Conservation (phyloP, 2,888 invertebrate genomes). For the Parapristionchus giblindavisi region DNA sequence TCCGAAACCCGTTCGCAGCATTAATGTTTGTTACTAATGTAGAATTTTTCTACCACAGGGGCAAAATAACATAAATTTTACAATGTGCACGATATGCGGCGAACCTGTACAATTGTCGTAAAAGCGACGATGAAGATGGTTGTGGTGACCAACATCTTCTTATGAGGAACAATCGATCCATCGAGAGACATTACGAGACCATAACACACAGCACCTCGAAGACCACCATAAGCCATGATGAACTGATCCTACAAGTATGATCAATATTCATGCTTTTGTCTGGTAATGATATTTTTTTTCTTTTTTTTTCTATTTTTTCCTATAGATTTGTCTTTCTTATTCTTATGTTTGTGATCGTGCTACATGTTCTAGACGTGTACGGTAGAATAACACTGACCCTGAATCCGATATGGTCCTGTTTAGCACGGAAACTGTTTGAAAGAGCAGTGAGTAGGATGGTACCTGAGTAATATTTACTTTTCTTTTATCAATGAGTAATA, state of each 20-base stretch:
- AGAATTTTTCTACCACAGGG: too few species aligned
- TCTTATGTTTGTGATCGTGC: background rate
- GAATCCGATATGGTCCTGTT: constrained; percentile 19
- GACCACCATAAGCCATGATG: constrained; percentile 93
- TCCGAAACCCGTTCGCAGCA: too few species aligned
- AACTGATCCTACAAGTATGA: constrained; percentile 70
- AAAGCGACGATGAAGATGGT: constrained; percentile 96
- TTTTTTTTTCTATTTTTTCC: background rate
- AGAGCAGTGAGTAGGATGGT: constrained; percentile 83
- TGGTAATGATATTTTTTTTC: background rate
- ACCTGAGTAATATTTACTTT: constrained; percentile 43
- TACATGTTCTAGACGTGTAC: background rate
- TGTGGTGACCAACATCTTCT: constrained; percentile 95
- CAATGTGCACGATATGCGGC: background rate
- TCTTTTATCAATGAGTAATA: too few species aligned
- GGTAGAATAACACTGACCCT: background rate
- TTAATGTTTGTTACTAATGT: too few species aligned
- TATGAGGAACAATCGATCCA: constrained; percentile 76
- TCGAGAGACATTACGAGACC: constrained; percentile 78
- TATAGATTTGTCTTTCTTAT: background rate
- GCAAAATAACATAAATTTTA: too few species aligned
- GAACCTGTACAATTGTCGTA: constrained; percentile 92
- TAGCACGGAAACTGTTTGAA: constrained; percentile 76
- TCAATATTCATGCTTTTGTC: background rate
- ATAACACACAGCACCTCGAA: constrained; percentile 95